Evolutionary conservation across 2,113 vertebrate species (phyloP).

Genomic region (rabbit (Oryctolagus cuniculus)): DNA sequence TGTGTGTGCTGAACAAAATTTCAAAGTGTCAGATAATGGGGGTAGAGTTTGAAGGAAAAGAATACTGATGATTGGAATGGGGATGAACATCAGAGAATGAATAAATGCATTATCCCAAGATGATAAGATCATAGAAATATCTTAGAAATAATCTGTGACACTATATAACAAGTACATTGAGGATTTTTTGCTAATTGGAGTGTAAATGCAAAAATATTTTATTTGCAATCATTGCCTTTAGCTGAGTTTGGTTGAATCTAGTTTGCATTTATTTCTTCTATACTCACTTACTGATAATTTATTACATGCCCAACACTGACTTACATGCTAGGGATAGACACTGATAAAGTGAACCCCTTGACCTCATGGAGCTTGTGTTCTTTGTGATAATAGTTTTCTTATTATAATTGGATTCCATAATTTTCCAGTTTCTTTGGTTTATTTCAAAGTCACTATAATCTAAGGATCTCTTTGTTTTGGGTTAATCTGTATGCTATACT

Average conservation of each 20-base stretch:
- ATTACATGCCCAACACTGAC: neutral
- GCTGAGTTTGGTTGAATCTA: neutral
- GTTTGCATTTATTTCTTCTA: slow-evolving; percentile 52
- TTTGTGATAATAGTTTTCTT: neutral
- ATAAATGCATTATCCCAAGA: slow-evolving; percentile 8
- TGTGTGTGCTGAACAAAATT: neutral
- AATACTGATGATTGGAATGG: neutral
- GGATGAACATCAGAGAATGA: neutral
- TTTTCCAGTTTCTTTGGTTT: slow-evolving; percentile 8
- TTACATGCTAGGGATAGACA: neutral
- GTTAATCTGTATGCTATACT: neutral
- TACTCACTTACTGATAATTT: slow-evolving; percentile 9
- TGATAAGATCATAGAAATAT: slow-evolving; percentile 14
- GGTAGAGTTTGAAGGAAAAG: slow-evolving; percentile 47
- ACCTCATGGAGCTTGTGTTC: neutral
- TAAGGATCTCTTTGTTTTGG: slow-evolving; percentile 34
- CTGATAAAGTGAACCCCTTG: neutral
- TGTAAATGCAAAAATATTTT: slow-evolving; percentile 25
- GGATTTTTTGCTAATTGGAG: neutral
- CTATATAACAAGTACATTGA: neutral
- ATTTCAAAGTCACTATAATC: neutral
- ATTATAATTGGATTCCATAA: neutral
- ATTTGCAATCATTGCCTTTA: neutral
- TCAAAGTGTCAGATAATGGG: slow-evolving; percentile 37
- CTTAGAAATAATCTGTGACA: slow-evolving; percentile 32